These are phyloP conservation scores for Chauna torquata DNA, from an alignment of 2,113 vertebrate genomes.

Conservation along the genomic window DNA sequence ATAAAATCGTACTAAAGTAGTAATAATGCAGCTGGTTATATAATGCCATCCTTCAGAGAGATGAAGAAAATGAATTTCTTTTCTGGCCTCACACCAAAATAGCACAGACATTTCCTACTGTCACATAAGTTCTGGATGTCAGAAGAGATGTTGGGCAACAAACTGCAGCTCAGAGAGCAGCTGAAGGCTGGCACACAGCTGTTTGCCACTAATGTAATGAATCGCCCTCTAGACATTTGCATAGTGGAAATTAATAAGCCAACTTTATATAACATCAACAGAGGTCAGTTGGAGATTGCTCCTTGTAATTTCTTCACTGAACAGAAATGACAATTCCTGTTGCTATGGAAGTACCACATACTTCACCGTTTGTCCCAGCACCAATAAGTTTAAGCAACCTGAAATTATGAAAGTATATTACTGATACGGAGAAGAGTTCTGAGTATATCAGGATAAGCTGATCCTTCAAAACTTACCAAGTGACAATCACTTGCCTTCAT, in stretches of 20 bases:
- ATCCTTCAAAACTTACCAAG: background rate
- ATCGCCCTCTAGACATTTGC: background rate
- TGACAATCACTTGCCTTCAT: background rate
- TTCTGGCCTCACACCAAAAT: background rate
- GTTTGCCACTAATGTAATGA: background rate
- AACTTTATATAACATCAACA: background rate
- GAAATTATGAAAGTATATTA: background rate
- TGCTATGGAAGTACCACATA: background rate
- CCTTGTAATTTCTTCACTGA: background rate
- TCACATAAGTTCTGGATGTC: background rate
- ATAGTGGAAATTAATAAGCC: background rate
- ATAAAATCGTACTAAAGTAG: background rate
- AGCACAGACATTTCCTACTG: background rate
- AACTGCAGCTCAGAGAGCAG: background rate
- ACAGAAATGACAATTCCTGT: background rate
- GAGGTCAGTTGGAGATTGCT: background rate
- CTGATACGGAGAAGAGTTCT: background rate
- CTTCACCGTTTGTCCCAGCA: background rate
- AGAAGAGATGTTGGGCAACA: background rate
- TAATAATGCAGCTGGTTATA: background rate
- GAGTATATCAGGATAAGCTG: background rate
- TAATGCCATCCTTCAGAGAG: background rate
- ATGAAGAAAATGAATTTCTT: background rate
- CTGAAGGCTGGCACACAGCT: background rate
- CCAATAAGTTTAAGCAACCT: background rate